Conservation (phyloP, 2,797 vertebrate species). For the Alfaro cultratus region DNA sequence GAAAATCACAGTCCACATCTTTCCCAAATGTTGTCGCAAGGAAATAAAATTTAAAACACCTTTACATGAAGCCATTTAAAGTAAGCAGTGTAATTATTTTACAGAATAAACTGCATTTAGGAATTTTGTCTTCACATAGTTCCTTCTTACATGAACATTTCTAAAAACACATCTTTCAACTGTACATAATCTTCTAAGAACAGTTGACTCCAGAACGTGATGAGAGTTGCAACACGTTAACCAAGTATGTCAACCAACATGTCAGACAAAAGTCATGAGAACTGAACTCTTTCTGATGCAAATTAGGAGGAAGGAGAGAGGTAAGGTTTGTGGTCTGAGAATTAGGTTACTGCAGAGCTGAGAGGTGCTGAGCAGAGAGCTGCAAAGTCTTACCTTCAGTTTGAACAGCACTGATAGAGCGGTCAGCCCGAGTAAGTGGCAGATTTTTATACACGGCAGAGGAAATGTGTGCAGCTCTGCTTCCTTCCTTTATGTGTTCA, state of each 20-base stretch:
- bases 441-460: conserved; percentile 12
- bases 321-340: conserved; percentile 14
- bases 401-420: background rate
- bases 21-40: background rate
- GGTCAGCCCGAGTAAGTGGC: conserved; percentile 53
- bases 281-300: background rate
- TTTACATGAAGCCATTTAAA: background rate
- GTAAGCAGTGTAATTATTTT: background rate
- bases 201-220: background rate
- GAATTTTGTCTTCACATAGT: background rate
- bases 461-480: conserved; percentile 1
- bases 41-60: background rate
- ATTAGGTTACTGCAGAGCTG: conserved; percentile 28
- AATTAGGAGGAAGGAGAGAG: background rate
- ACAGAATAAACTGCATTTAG: background rate
- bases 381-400: conserved; percentile 49
- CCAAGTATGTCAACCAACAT: conserved; percentile 2
- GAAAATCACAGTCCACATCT: background rate
- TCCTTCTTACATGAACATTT: background rate
- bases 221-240: conserved; percentile 1
- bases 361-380: conserved; percentile 20
- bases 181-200: background rate
- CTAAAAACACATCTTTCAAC: background rate
- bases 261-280: background rate
- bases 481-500: conserved; percentile 53